These are phyloP conservation scores for Aspidapion aeneum DNA, from an alignment of 2,888 invertebrate genomes.

Conservation along the genomic window DNA sequence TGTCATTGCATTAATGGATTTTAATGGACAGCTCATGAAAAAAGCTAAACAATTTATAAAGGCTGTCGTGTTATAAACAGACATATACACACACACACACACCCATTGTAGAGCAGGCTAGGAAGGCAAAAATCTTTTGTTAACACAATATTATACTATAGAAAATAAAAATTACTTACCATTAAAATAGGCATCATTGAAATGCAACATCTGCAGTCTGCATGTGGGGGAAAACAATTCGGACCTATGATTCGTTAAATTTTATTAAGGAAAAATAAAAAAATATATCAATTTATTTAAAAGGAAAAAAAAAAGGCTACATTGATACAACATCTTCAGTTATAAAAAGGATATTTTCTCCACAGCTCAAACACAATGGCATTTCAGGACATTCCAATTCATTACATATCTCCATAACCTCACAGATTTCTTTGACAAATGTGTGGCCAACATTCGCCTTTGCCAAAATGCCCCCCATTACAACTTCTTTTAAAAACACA, in stretches of 20 bases:
- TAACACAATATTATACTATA: no score
- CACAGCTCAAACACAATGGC: constrained; percentile 39
- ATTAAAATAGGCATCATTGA: constrained; percentile 42
- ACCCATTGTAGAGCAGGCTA: no score
- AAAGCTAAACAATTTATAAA: no score
- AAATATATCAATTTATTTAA: neutral
- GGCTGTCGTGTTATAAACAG: no score
- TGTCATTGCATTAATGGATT: no score
- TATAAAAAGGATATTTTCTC: constrained; percentile 33
- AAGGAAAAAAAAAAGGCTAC: no score
- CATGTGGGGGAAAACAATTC: constrained; percentile 40
- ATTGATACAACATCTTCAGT: no score
- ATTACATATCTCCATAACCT: constrained; percentile 37
- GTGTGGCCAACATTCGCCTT: constrained; percentile 39
- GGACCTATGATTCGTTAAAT: constrained; percentile 35
- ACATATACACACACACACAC: no score
- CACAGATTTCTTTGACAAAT: constrained; percentile 36
- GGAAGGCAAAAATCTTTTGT: no score
- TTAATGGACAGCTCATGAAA: no score
- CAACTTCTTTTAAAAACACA: constrained; percentile 41
- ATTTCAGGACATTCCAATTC: constrained; percentile 38
- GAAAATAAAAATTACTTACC: no score
- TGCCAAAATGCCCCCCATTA: constrained; percentile 35
- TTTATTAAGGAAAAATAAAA: constrained; percentile 2
- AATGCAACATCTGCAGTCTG: constrained; percentile 40